Base-by-base conservation (phyloP, 2,888 invertebrate species). In the Fragum sueziense region DNA sequence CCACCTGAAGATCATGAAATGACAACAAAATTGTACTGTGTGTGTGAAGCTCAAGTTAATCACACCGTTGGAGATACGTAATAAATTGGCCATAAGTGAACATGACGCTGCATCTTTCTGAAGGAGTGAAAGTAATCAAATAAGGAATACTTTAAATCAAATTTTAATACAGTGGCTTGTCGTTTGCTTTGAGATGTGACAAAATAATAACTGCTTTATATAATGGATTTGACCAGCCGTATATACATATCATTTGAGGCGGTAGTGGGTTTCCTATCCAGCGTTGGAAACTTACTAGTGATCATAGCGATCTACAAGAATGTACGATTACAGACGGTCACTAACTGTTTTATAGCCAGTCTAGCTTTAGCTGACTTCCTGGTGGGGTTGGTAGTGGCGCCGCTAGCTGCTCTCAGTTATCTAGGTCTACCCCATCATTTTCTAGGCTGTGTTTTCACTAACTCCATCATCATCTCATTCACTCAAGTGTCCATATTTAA, bases 401-500 rank as follows among this genome's bases (percentile, higher is more conserved):
- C 91, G 25, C 61, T 87, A 27, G 89, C 89, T 7, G 87, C 89
- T 14, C 77, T 89, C 1, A 87, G 87, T 61, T 89, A 85, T 74
- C 76, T 86, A 6, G 90, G 90, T 17, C 71, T 90, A 22, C 90
- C 90, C 17, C 65, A 76, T 14, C 61, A 90, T 61, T 90, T 89
- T 69, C 84, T 88, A 31, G 90, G 90, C 54, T 91, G 91, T 82
- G 88, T 91, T 11, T 87, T 93, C 59, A 87, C 91, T n/a, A 92
- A 92, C 79, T 89, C 89, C 2, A 81, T 90, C 22, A 86, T 93
- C 27, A 86, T 93, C 27, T 85, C 91, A 41, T 87, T 92, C 71
- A 93, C 92, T 3, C 92, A 92, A 78, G 88, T 91, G 62, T 92
- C 92, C 31, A 91, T 92, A 54, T 91, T 92, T 59, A 91, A 90